phyloP scores from a whole-genome alignment of 1,140 invertebrate species.

The Drosophila repletoides region DNA sequence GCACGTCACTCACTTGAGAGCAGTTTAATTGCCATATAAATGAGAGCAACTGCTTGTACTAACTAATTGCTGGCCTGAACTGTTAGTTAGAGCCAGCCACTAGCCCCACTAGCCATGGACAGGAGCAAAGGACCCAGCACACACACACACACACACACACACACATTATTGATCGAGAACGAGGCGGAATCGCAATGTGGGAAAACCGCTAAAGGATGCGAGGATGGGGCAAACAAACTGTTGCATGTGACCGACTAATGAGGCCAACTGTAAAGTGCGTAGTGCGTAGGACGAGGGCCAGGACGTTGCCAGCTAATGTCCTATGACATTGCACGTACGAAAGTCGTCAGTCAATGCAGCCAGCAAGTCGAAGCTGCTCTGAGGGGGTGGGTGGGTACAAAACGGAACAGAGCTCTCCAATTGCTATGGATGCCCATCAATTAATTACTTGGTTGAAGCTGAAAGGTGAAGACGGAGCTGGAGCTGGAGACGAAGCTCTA shows the following conservation, averaged over 20 bases:
- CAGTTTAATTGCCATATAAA: constrained; percentile 71
- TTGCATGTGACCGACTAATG: constrained; percentile 69
- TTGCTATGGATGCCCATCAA: constrained; percentile 15
- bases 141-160: constrained; percentile 9
- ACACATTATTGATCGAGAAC: constrained; percentile 56
- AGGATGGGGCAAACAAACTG: constrained; percentile 27
- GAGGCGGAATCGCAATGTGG: neutral
- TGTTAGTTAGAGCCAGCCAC: neutral
- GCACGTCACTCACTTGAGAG: constrained; percentile 28
- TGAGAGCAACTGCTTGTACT: constrained; percentile 43
- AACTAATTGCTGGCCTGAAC: constrained; percentile 55
- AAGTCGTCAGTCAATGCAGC: constrained; percentile 37
- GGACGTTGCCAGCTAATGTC: constrained; percentile 39
- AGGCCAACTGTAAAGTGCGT: constrained; percentile 54
- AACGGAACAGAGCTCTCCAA: neutral
- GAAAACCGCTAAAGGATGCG: constrained; percentile 38
- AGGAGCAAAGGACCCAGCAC: neutral
- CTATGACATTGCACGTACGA: constrained; percentile 58
- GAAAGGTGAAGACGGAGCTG: neutral
- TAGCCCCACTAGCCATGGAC: neutral
- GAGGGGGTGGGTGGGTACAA: too few relatives aligned
- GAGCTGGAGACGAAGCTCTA: neutral
- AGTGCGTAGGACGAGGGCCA: neutral
- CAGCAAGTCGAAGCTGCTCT: neutral
- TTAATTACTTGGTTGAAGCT: constrained; percentile 23